Evolutionary conservation across 2,113 vertebrate genomes (phyloP), one percentile per base, ranked within the genome.

Genomic region (Oncorhynchus mykiss): DNA sequence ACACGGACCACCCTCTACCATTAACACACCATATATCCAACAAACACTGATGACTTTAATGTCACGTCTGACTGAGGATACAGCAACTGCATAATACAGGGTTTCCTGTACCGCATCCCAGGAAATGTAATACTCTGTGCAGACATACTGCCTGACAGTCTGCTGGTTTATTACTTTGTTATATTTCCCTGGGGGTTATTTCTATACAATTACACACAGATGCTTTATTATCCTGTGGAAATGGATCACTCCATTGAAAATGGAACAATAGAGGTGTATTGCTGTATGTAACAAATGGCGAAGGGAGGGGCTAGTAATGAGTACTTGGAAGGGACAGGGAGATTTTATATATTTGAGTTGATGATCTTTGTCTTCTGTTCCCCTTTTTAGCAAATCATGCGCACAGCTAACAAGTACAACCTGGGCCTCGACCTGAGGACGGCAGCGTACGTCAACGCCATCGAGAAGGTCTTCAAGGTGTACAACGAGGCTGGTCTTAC

Each of bases 381-480:
- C 77, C 18, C 67, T 88, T 88, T 4, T 4, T 82, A 96, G 96
- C 96, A 96, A 96, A 96, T 97, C 82, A 96, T 96, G 96, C 95
- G 95, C 74, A 96, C 95, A 27, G 95, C 94, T 78, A 95, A 95
- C 94, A 96, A 95, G 85, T 96, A 96, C 86, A 96, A 96, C 89
- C 90, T 97, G 78, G 96, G 96, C 1, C 85, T 96, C 90, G 95
- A 96, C 87, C 92, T 96, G 85, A 92, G 96, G 85, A 96, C 95
- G 1, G 95, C 96, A 67, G 95, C 96, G 67, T 96, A 96, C 0
- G 95, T 97, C 90, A 96, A 96, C 22, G 96, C 96, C 80, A 96
- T 97, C 4, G 96, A 96, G 90, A 97, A 96, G 80, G 95, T 96
- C 86, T 97, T 97, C 93, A 96, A 92, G 87, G 96, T 97, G 67